Percentiles rank a stretch among this genome's conserved stretches.
phyloP scores from a whole-genome alignment of 2,797 vertebrate species.

The Decapterus maruadsi region DNA sequence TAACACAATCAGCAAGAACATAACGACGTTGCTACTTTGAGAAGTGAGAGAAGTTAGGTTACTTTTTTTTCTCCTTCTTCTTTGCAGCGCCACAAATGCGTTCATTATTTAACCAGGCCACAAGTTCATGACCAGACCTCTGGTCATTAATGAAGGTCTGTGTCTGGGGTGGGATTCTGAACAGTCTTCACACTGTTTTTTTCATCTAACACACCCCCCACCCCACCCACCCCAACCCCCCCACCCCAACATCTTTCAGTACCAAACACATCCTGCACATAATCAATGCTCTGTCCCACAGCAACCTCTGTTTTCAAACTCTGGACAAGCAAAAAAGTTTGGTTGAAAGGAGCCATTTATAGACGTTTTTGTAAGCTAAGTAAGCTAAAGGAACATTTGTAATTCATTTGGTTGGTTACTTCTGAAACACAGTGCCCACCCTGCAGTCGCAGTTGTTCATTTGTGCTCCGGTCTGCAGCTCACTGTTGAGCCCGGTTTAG shows the following conservation, averaged over 20 bases:
- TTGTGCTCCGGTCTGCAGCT: conserved; percentile 28
- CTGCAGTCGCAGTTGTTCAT: conserved; percentile 23
- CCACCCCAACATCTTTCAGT: conserved; percentile 73
- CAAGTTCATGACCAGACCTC: conserved; percentile 77
- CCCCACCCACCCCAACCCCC: background rate
- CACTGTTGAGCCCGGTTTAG: conserved; percentile 20
- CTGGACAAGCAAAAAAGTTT: conserved; percentile 69
- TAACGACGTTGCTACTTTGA: conserved; percentile 67
- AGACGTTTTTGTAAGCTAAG: conserved; percentile 59
- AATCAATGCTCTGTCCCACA: conserved; percentile 78
- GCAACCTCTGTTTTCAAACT: conserved; percentile 77
- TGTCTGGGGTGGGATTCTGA: conserved; percentile 69
- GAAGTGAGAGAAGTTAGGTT: conserved; percentile 62
- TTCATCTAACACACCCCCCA: conserved; percentile 50
- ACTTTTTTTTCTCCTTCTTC: conserved; percentile 46
- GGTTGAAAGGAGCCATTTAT: conserved; percentile 78
- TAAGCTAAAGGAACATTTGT: conserved; percentile 71
- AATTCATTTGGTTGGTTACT: conserved; percentile 59
- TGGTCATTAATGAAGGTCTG: conserved; percentile 79
- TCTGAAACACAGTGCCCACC: conserved; percentile 48
- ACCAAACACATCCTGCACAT: conserved; percentile 80
- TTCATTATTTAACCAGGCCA: conserved; percentile 79
- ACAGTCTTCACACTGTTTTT: conserved; percentile 83
- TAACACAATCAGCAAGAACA: conserved; percentile 46
- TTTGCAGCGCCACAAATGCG: conserved; percentile 59